phyloP scores from a whole-genome alignment of 2,888 invertebrate genomes.

The Hypena proboscidalis region DNA sequence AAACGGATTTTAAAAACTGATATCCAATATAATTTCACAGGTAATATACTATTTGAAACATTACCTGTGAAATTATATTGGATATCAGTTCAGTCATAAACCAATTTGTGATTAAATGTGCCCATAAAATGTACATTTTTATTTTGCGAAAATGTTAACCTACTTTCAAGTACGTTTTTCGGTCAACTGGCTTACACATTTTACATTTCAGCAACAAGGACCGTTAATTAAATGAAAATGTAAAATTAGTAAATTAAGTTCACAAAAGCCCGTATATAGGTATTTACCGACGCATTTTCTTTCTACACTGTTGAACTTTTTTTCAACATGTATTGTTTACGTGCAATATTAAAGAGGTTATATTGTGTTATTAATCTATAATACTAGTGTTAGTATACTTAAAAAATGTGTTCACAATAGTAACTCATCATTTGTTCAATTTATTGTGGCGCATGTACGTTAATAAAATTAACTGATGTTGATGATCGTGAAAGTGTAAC shows the following conservation, averaged over 20 bases:
- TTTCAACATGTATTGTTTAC: constrained; percentile 17
- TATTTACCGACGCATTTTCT: constrained; percentile 7
- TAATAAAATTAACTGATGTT: no score
- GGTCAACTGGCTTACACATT: constrained; percentile 32
- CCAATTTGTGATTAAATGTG: constrained; percentile 27
- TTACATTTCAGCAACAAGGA: constrained; percentile 28
- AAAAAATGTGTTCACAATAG: no score
- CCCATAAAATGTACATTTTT: constrained; percentile 41
- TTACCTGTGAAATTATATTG: constrained; percentile 33
- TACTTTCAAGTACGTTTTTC: constrained; percentile 26
- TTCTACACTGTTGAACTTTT: no score
- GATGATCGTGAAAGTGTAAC: no score
- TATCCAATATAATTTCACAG: constrained; percentile 26
- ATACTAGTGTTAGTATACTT: no score
- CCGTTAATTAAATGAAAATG: constrained; percentile 39
- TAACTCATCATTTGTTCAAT: no score
- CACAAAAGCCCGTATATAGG: constrained; percentile 10
- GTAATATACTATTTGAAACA: constrained; percentile 24
- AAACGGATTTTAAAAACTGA: constrained; percentile 18
- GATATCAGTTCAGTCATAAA: constrained; percentile 13
- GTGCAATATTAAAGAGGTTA: no score
- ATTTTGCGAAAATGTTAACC: no score
- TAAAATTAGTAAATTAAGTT: constrained; percentile 37
- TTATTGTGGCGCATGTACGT: no score
- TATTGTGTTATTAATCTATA: no score